Evolutionary conservation across 2,888 invertebrate species (phyloP).

Genomic region (Apamea crenata): DNA sequence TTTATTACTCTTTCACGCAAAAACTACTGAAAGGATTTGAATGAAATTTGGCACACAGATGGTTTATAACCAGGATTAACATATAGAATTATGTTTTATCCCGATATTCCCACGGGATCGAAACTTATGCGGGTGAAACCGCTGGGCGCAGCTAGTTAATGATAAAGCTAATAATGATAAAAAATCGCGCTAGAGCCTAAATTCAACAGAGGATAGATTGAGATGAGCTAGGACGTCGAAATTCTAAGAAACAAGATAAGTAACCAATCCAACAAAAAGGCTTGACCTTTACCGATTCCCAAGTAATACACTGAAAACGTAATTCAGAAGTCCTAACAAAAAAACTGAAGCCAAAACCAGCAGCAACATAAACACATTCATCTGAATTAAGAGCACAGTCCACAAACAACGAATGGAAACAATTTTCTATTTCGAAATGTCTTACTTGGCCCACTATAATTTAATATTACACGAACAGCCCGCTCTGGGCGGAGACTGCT

Average conservation of each 20-base stretch:
- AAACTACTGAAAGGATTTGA: too few relatives aligned
- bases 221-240: background rate
- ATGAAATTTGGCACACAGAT: too few relatives aligned
- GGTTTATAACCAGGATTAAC: too few relatives aligned
- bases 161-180: background rate
- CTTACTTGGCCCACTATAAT: conserved; percentile 87
- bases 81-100: too few relatives aligned
- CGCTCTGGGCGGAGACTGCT: conserved; percentile 77
- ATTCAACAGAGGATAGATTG: conserved; percentile 13
- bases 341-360: conserved; percentile 32
- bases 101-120: too few relatives aligned
- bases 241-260: conserved; percentile 25
- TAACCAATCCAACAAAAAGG: conserved; percentile 23
- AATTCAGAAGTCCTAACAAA: conserved; percentile 8
- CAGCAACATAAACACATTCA: conserved; percentile 68
- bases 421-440: conserved; percentile 88
- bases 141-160: background rate
- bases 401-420: conserved; percentile 71
- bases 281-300: conserved; percentile 13
- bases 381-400: conserved; percentile 70
- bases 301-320: conserved; percentile 10
- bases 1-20: too few relatives aligned
- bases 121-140: too few relatives aligned
- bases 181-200: background rate
- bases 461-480: conserved; percentile 87